Conservation (phyloP, 2,888 invertebrate genomes). For the Biston stratarius region DNA sequence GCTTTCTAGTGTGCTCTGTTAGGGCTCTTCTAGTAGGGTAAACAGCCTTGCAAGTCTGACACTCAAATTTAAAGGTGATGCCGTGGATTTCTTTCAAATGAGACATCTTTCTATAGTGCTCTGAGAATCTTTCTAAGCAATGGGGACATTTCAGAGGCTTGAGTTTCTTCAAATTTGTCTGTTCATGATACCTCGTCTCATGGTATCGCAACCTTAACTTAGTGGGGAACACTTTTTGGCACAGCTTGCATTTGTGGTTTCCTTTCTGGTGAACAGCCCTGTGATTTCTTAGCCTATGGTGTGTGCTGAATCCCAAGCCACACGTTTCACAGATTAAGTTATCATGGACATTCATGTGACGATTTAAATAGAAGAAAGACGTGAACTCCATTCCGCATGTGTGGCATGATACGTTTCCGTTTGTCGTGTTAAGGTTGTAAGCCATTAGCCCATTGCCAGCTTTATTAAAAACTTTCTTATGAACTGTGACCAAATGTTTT, state of each 20-base stretch:
- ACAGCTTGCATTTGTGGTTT: conserved; percentile 71
- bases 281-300: conserved; percentile 75
- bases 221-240: conserved; percentile 70
- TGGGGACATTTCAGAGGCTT: conserved; percentile 77
- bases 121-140: conserved; percentile 75
- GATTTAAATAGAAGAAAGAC: conserved; percentile 72
- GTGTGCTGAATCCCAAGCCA: conserved; percentile 76
- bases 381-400: conserved; percentile 73
- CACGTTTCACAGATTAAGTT: conserved; percentile 79
- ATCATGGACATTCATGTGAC: conserved; percentile 79
- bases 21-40: conserved; percentile 70
- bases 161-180: conserved; percentile 66
- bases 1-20: conserved; percentile 75
- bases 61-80: conserved; percentile 73
- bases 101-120: conserved; percentile 77
- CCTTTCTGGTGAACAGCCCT: conserved; percentile 75
- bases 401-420: conserved; percentile 69
- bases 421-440: conserved; percentile 64
- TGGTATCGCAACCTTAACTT: conserved; percentile 77
- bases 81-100: conserved; percentile 75
- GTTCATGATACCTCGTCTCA: conserved; percentile 70
- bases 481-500: conserved; percentile 63
- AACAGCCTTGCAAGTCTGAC: conserved; percentile 66
- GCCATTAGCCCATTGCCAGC: conserved; percentile 78
- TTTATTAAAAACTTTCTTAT: conserved; percentile 73